These are phyloP conservation scores for Diglossa cyanea DNA, from an alignment of 2,797 vertebrate species.

Conservation along the genomic window DNA sequence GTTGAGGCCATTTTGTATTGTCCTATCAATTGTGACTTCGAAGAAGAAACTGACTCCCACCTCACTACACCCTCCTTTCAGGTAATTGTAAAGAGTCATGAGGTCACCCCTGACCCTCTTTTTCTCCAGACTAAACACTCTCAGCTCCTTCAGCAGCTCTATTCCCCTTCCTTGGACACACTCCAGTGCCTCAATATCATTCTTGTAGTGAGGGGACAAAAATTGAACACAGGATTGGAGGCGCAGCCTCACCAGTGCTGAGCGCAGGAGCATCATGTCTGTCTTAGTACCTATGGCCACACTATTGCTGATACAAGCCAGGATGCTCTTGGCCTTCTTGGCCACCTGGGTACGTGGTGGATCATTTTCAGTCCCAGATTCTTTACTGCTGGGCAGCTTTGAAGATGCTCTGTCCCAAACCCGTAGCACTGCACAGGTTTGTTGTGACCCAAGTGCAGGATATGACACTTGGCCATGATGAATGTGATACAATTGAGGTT, in stretches of 20 bases:
- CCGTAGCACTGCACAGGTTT: not conserved
- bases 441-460: too few species aligned
- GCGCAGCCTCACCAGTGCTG: accelerated
- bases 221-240: not conserved
- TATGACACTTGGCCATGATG: not conserved
- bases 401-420: not conserved
- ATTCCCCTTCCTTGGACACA: not conserved
- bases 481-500: not conserved
- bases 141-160: not conserved
- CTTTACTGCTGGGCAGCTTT: not conserved
- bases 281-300: not conserved
- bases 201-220: not conserved
- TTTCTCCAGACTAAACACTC: not conserved
- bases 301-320: not conserved
- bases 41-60: not conserved
- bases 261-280: not conserved
- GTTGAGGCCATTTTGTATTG: not conserved
- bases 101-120: not conserved
- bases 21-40: not conserved
- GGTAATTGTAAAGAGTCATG: too few species aligned
- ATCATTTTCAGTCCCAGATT: not conserved
- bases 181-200: not conserved
- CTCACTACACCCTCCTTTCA: not conserved
- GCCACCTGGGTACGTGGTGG: not conserved
- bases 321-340: not conserved